Evolutionary conservation across 2,113 vertebrate species (phyloP).

Genomic region (Semicossyphus pulcher): DNA sequence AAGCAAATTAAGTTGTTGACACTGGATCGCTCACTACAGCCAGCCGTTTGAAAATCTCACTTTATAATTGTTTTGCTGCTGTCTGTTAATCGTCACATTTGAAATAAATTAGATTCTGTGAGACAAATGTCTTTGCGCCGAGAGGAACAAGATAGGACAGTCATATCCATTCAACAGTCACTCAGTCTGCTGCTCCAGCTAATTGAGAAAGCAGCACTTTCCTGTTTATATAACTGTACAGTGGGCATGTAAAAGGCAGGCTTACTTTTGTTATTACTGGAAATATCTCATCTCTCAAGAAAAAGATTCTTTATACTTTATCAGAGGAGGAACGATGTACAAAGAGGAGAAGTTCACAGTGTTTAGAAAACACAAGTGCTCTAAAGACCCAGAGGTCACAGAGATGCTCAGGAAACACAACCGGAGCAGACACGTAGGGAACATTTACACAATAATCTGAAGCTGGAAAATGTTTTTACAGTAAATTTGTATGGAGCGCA

Average conservation of each 20-base stretch:
- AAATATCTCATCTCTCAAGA: conserved; percentile 3
- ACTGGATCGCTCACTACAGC: conserved; percentile 57
- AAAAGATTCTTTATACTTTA: not conserved
- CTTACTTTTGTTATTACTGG: not conserved
- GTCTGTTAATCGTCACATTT: conserved; percentile 61
- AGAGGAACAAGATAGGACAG: conserved; percentile 48
- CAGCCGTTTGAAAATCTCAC: conserved; percentile 40
- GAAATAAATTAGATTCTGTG: conserved; percentile 66
- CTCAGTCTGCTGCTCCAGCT: conserved; percentile 45
- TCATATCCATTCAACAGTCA: conserved; percentile 52
- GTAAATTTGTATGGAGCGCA: conserved; percentile 12
- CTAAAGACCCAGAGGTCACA: conserved; percentile 24
- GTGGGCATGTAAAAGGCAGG: conserved; percentile 17
- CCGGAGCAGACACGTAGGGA: not conserved
- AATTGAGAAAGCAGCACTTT: conserved; percentile 46
- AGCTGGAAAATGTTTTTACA: conserved; percentile 20
- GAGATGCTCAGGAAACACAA: conserved; percentile 7
- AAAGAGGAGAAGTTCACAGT: not conserved
- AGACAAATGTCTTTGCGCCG: conserved; percentile 53
- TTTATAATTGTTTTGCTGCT: conserved; percentile 67
- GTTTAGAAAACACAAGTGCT: conserved; percentile 1
- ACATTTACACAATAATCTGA: conserved; percentile 17
- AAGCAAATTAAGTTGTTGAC: conserved; percentile 62
- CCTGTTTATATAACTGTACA: conserved; percentile 47
- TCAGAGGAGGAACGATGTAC: not conserved